phyloP scores from a whole-genome alignment of 2,113 vertebrate species.

The Shinisaurus crocodilurus region DNA sequence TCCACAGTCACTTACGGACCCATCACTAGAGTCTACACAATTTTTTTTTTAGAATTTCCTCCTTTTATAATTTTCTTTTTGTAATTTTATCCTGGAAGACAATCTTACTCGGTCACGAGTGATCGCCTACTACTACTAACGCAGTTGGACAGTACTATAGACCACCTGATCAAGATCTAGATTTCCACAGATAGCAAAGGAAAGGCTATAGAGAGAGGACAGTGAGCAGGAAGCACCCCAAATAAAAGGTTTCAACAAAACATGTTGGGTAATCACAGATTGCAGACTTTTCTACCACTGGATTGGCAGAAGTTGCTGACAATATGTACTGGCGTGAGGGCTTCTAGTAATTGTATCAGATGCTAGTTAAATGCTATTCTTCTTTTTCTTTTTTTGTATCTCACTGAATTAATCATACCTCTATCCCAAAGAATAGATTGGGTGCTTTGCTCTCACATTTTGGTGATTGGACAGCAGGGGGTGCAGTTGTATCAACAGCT shows the following conservation, averaged over 20 bases:
- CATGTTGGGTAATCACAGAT: background rate
- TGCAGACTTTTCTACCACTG: background rate
- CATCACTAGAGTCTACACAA: too few species aligned
- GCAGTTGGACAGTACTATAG: background rate
- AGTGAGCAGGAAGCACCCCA: background rate
- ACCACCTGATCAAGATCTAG: background rate
- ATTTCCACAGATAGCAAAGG: background rate
- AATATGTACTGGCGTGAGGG: background rate
- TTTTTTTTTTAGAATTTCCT: too few species aligned
- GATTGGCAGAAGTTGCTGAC: background rate
- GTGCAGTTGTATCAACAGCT: conserved; percentile 19
- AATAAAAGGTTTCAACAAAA: background rate
- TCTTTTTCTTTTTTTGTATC: background rate
- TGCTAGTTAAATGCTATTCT: background rate
- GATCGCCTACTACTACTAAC: too few species aligned
- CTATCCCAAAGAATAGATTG: background rate
- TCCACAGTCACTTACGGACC: too few species aligned
- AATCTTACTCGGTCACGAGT: too few species aligned
- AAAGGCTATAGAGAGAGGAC: background rate
- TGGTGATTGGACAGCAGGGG: conserved; percentile 21
- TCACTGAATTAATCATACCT: background rate
- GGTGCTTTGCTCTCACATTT: background rate
- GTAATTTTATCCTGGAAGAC: too few species aligned
- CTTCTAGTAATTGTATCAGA: background rate
- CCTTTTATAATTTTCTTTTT: too few species aligned